A percentile compares a stretch with the other conserved stretches of the same genome.
Evolutionary conservation across 2,113 vertebrate genomes (phyloP).

Genomic region (Condylura cristata): DNA sequence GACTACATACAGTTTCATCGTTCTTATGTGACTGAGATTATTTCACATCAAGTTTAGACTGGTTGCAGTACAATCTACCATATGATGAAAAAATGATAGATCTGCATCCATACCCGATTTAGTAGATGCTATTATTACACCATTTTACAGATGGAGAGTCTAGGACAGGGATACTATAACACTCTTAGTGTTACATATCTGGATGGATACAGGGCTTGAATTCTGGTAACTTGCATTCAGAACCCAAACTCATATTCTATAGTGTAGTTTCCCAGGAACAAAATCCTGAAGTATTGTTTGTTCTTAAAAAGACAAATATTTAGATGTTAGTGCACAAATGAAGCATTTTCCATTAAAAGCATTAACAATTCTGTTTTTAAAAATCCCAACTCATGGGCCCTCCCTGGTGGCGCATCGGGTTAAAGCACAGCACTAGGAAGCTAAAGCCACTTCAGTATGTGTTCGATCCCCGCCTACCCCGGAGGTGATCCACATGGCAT

Average conservation of each 20-base stretch:
- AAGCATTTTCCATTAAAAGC: not conserved
- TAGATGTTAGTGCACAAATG: not conserved
- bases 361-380: constrained; percentile 38
- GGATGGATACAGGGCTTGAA: not conserved
- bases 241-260: not conserved
- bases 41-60: constrained; percentile 49
- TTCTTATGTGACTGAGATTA: accelerated
- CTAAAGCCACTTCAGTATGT: too few species aligned
- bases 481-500: too few species aligned
- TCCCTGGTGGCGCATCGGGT: too few species aligned
- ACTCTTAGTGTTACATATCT: not conserved
- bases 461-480: too few species aligned
- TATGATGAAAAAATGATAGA: not conserved
- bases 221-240: not conserved
- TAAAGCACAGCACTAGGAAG: too few species aligned
- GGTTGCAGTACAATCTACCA: not conserved
- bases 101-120: not conserved
- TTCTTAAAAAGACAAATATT: constrained; percentile 28
- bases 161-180: not conserved
- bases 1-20: not conserved
- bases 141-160: not conserved
- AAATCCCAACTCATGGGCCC: not conserved
- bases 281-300: constrained; percentile 8
- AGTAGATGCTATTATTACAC: not conserved
- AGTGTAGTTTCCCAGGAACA: not conserved